These are phyloP conservation scores for Euwallacea fornicatus DNA, from an alignment of 1,140 invertebrate genomes.

Conservation along the genomic window DNA sequence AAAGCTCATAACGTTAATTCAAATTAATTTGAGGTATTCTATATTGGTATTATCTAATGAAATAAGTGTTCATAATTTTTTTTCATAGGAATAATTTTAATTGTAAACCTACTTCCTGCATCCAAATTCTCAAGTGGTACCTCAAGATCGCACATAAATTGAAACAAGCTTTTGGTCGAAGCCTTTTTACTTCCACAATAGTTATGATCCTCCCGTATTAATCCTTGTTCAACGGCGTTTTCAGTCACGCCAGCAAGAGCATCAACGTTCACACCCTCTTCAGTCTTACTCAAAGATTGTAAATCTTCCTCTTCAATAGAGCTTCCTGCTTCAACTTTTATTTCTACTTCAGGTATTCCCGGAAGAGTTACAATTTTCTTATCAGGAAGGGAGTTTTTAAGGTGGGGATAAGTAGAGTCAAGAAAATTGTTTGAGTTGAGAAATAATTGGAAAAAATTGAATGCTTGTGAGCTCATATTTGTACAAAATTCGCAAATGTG, in stretches of 20 bases:
- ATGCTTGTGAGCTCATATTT: conserved; percentile 5
- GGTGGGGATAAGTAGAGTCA: neutral
- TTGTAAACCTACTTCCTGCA: too few relatives aligned
- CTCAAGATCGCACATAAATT: too few relatives aligned
- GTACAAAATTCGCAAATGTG: conserved; percentile 10
- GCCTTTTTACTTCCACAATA: too few relatives aligned
- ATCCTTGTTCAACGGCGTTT: too few relatives aligned
- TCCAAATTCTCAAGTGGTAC: too few relatives aligned
- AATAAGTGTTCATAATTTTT: too few relatives aligned
- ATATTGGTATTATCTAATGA: too few relatives aligned
- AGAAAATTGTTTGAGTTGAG: neutral
- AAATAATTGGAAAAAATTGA: conserved; percentile 11
- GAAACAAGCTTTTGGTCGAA: too few relatives aligned
- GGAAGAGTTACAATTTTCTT: neutral
- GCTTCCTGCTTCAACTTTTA: neutral
- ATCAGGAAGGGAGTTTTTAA: neutral
- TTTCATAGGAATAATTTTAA: too few relatives aligned
- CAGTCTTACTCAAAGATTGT: neutral
- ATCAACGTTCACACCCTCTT: neutral
- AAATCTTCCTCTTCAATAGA: neutral
- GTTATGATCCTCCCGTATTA: too few relatives aligned
- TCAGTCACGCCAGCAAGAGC: neutral
- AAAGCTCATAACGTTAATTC: too few relatives aligned
- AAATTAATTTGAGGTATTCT: too few relatives aligned
- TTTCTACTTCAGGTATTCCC: neutral